Evolutionary conservation across 2,888 invertebrate species (phyloP), one percentile per base, ranked within the genome.

Genomic region (Heliconius sara): DNA sequence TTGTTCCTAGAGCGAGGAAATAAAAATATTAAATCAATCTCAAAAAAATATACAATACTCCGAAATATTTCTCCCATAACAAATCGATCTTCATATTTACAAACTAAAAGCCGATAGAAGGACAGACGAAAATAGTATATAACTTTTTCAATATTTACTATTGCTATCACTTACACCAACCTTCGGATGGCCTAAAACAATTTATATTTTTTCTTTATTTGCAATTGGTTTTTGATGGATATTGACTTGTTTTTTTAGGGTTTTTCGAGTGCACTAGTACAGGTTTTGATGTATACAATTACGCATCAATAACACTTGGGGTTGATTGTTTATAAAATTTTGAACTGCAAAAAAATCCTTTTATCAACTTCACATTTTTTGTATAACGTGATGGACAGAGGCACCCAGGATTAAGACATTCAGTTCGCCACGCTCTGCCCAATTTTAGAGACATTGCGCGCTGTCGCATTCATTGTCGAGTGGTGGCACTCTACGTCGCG

Each of bases 141-240:
- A 73, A 73, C 60, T 73, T 73, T 73, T 60, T 34, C 72, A 73
- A 73, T 73, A 73, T 73, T 60, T 73, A 73, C 72, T 73, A 57
- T 73, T 60, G 72, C 72, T 60, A 60, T 73, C 72, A 30, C 57
- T 72, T 72, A 57, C 57, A 2, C 6, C 5, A n/a, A n/a, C 34
- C 72, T 72, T 34, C 57, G n/a, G 0, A 34, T 60, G 34, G 34
- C 57, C n/a, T 73, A 34, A 60, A 73, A 34, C 72, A n/a, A 60
- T 60, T 60, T 34, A 25, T 70, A 25, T 70, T 70, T 57, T 52
- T 57, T 57, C 52, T 57, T 73, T 60, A n/a, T 72, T 57, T 72
- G 30, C 57, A 52, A 73, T 73, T 34, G 57, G 57, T 30, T 73
- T 73, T 57, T 60, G 30, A 60, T 73, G n/a, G 72, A 73, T 34